Conservation (phyloP, 1,140 invertebrate species). For the Sesamia nonagrioides region DNA sequence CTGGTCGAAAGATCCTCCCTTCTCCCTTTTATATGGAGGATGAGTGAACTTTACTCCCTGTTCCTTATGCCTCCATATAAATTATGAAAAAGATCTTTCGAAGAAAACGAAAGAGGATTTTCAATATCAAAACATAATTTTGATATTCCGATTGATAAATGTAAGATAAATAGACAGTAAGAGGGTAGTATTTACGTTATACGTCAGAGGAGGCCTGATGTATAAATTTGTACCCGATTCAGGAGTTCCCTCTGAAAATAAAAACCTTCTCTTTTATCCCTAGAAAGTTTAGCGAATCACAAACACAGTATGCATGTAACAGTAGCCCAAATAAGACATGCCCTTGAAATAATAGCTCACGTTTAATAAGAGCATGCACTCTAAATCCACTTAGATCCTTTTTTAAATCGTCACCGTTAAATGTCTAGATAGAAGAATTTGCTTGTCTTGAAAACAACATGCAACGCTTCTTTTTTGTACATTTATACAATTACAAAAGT, state of each 20-base stretch:
- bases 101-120: not conserved
- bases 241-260: conserved; percentile 19
- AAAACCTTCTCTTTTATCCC: conserved; percentile 31
- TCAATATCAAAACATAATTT: conserved; percentile 5
- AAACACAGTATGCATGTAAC: not conserved
- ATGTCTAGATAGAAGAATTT: too few relatives aligned
- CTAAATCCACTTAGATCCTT: too few relatives aligned
- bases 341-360: not conserved
- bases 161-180: conserved; percentile 36
- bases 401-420: too few relatives aligned
- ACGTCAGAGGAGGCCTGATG: conserved; percentile 9
- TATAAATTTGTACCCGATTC: conserved; percentile 38
- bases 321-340: not conserved
- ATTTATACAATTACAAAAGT: too few relatives aligned
- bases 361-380: not conserved
- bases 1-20: too few relatives aligned
- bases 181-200: conserved; percentile 10
- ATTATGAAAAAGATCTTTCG: not conserved
- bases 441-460: too few relatives aligned
- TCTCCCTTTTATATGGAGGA: too few relatives aligned
- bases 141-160: conserved; percentile 21
- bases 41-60: too few relatives aligned
- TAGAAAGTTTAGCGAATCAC: conserved; percentile 28
- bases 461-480: too few relatives aligned
- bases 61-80: too few relatives aligned